A percentile compares a stretch with the other conserved stretches of the same genome.
These are phyloP conservation scores for Oplegnathus fasciatus DNA, from an alignment of 2,113 vertebrate species.

Conservation along the genomic window DNA sequence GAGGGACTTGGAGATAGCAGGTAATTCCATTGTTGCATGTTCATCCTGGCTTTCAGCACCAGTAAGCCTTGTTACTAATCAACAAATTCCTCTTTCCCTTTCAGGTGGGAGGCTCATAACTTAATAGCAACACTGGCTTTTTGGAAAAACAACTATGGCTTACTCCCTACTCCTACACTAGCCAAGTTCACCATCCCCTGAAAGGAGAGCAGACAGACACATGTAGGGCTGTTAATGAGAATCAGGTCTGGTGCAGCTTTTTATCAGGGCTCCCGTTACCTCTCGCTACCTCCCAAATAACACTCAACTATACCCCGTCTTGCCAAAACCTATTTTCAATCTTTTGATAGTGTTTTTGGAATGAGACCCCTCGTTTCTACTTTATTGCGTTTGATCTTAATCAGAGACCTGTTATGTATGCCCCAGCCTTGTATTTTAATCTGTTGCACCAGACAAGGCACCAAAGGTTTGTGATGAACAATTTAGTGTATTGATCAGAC, in stretches of 20 bases:
- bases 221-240: constrained; percentile 37
- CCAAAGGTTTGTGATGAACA: constrained; percentile 48
- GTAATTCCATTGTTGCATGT: constrained; percentile 2
- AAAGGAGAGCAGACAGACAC: constrained; percentile 28
- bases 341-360: constrained; percentile 20
- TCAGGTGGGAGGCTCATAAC: not conserved
- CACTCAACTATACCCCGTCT: not conserved
- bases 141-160: not conserved
- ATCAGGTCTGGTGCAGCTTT: constrained; percentile 23
- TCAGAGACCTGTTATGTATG: constrained; percentile 29
- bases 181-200: not conserved
- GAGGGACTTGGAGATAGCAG: constrained; percentile 19
- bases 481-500: constrained; percentile 55
- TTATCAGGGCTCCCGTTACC: constrained; percentile 40
- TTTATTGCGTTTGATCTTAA: constrained; percentile 42
- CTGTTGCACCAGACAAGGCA: constrained; percentile 11
- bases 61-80: not conserved
- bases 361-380: constrained; percentile 17
- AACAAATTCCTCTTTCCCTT: constrained; percentile 21
- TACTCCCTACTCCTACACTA: not conserved
- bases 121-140: constrained; percentile 5
- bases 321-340: constrained; percentile 13
- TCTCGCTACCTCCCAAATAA: constrained; percentile 19
- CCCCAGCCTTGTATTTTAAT: constrained; percentile 42
- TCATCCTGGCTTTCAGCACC: constrained; percentile 19